Evolutionary conservation across 1,140 invertebrate species (phyloP), one percentile per base, ranked within the genome.

Genomic region (Euschistus heros): DNA sequence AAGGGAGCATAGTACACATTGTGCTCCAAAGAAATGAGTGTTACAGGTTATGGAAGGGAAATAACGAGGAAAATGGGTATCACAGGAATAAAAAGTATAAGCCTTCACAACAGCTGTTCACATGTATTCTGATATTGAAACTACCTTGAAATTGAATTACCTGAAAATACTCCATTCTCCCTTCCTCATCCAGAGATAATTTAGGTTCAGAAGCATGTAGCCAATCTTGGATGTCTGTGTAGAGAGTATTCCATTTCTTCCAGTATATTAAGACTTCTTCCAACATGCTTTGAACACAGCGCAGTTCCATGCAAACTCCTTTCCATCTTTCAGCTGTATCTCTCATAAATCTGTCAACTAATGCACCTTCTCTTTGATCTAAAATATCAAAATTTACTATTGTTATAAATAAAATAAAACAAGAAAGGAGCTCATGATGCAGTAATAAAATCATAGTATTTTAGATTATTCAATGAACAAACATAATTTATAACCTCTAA

Each of bases 251-350:
- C 86, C 91, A 97, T 54, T 84, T 81, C 71, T 87, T 82, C 94
- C 94, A 97, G 73, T 92, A 88, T 2, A 85, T 82, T 6, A 93
- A 82, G 0, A 93, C 87, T 76, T 95, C 90, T 75, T 94, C 90
- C 0, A 95, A 75, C 73, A 92, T 92, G 69, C 87, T 91, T 73
- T 92, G 86, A 6, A 91, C 87, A 73, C 89, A 94, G 68, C 90
- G 84, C 2, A 98, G 80, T 72, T 95, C 91, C 76, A 89, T 91
- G 2, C 92, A 91, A 2, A 95, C 84, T 70, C 84, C 85, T 73
- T 90, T 90, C 93, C 94, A 97, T 60, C 88, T 84, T 63, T 91
- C 89, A 26, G 85, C 86, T 18, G 88, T 88, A 50, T 96, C 90
- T 67, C 84, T 81, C 77, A 96, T 84, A 73, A 95, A 95, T 64